These are phyloP conservation scores for Mellilla xanthometata DNA, from an alignment of 2,888 invertebrate species.

Conservation along the genomic window DNA sequence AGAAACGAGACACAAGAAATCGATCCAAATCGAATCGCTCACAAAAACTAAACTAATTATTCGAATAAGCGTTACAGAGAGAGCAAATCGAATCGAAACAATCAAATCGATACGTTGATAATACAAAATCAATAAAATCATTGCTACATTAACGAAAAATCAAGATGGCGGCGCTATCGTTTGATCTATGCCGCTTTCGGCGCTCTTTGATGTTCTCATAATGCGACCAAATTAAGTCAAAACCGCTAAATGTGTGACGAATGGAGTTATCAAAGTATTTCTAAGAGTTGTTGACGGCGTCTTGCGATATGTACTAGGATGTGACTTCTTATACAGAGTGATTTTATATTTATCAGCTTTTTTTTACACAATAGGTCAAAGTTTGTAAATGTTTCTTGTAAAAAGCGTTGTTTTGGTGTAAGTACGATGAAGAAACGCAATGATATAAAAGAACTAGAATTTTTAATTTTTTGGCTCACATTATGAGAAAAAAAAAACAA, in stretches of 20 bases:
- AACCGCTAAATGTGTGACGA: constrained; percentile 77
- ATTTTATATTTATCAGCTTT: too few relatives aligned
- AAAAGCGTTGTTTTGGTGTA: too few relatives aligned
- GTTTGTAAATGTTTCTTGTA: too few relatives aligned
- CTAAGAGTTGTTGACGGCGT: constrained; percentile 54
- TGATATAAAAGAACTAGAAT: too few relatives aligned
- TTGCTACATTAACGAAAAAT: constrained; percentile 38
- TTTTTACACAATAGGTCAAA: too few relatives aligned
- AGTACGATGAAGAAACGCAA: too few relatives aligned
- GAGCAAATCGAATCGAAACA: constrained; percentile 66
- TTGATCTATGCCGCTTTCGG: constrained; percentile 68
- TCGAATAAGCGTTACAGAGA: constrained; percentile 61
- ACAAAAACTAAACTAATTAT: constrained; percentile 71
- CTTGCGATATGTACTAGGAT: constrained; percentile 44
- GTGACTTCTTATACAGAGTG: too few relatives aligned
- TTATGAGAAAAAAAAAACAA: too few relatives aligned
- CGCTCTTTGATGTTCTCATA: constrained; percentile 73
- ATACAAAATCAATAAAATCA: constrained; percentile 81
- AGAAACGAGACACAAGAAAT: constrained; percentile 47
- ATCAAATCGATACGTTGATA: constrained; percentile 55
- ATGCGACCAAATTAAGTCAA: constrained; percentile 80
- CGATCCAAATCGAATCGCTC: constrained; percentile 49
- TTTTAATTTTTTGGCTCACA: too few relatives aligned
- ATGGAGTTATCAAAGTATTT: constrained; percentile 78
- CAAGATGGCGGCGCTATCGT: constrained; percentile 50